Conservation (phyloP, 2,797 vertebrate species). For the Euphonia xanthogaster region DNA sequence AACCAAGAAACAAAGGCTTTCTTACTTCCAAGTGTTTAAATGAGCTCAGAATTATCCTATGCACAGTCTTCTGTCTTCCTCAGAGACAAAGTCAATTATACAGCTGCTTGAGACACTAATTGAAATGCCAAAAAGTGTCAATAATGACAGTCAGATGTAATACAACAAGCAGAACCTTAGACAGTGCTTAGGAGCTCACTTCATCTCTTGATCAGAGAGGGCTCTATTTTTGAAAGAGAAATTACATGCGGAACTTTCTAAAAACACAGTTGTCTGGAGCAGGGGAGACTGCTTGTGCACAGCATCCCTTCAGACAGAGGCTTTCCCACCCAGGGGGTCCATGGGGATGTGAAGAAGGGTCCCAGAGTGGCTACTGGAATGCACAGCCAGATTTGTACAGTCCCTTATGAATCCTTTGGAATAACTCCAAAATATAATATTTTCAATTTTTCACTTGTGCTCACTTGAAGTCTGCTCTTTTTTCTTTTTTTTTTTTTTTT, state of each 20-base stretch:
- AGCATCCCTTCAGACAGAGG: not conserved
- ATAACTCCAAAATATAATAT: not conserved
- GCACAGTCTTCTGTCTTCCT: not conserved
- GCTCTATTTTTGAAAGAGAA: not conserved
- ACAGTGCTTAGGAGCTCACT: not conserved
- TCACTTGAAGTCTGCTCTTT: not conserved
- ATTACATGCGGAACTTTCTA: not conserved
- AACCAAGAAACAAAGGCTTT: not conserved
- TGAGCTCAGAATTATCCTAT: not conserved
- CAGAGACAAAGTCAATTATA: not conserved
- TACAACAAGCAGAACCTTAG: not conserved
- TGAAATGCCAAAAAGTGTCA: not conserved
- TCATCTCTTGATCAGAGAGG: not conserved
- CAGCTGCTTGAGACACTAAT: not conserved
- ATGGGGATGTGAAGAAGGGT: rapidly evolving
- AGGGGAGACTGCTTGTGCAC: not conserved
- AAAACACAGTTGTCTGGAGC: not conserved
- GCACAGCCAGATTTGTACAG: not conserved
- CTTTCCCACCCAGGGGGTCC: not conserved
- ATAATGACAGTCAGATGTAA: not conserved
- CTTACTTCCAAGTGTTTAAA: not conserved
- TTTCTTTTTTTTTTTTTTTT: not conserved
- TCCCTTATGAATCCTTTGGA: not conserved
- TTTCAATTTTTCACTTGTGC: not conserved
- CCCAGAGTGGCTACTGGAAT: not conserved